Evolutionary conservation across 1,140 invertebrate genomes (phyloP), one percentile per base, ranked within the genome.

Genomic region (Eufriesea mexicana): DNA sequence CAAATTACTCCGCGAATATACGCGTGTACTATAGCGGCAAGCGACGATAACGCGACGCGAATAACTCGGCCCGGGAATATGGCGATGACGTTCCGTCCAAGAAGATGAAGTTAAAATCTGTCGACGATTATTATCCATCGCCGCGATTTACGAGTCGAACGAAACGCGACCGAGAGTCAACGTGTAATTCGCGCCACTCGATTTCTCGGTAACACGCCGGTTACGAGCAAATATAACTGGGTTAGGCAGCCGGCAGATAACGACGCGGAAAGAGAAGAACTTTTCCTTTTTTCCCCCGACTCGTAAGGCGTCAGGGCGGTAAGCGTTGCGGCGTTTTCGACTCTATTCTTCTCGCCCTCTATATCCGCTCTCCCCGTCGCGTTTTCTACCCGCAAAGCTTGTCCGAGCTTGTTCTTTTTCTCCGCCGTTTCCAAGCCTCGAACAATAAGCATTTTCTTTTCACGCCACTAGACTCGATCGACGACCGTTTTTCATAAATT

Each of bases 401-500:
- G 57, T 75, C 45, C n/a, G n/a, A 61, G 42, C 16, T 74, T 23
- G 72, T 16, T 18, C 51, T 20, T 25, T 51, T 28, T 47, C 45
- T 57, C n/a, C 54, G 9, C 23, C 42, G 47, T 25, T 20, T 23
- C 51, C 79, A 51, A 18, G 20, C 64, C 64, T 77, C 86, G 75
- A 85, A 83, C 80, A 86, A 86, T 74, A 81, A 86, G 71, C 64
- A 86, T 83, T 84, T 84, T 86, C 75, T 79, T 86, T 87, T 71
- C 71, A 57, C 77, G 62, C 74, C 71, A 72, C 57, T 67, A 64
- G 54, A 76, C 84, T 84, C 86, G 77, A 87, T 86, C 84, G 86
- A 79, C 80, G 66, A 87, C 79, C 64, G 80, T 84, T 87, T 87
- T 87, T 86, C 84, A 84, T 84, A 84, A 86, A 87, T 86, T 86